Evolutionary conservation across 2,113 vertebrate species (phyloP).

Genomic region (Mesitornis unicolor): DNA sequence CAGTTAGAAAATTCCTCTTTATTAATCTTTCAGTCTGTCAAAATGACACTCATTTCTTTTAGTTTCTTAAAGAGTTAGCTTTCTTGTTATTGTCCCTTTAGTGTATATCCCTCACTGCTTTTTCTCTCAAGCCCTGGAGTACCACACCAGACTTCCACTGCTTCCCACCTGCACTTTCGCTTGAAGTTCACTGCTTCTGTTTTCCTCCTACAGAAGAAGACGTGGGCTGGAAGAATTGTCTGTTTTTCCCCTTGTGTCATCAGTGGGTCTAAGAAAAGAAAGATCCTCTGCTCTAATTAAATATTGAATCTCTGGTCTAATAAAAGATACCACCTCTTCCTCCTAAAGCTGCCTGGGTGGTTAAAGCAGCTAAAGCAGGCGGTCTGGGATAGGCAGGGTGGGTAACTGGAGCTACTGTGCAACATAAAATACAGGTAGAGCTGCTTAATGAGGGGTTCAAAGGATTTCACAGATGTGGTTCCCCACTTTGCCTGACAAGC

Average conservation of each 20-base stretch:
- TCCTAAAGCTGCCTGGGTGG: neutral
- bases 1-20: neutral
- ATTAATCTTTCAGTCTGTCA: neutral
- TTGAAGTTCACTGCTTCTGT: neutral
- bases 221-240: neutral
- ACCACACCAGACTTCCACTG: neutral
- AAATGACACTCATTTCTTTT: neutral
- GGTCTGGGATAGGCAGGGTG: neutral
- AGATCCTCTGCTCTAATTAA: neutral
- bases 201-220: neutral
- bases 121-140: neutral
- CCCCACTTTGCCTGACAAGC: neutral
- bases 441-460: neutral
- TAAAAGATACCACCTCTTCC: neutral
- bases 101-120: neutral
- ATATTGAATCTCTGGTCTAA: neutral
- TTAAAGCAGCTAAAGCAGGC: neutral
- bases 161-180: neutral
- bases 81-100: neutral
- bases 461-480: neutral
- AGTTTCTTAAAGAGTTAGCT: neutral
- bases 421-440: neutral
- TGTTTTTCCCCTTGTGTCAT: neutral
- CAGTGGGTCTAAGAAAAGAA: constrained; percentile 12
- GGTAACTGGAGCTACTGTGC: neutral